These are phyloP conservation scores for Mactra quadrangularis DNA, from an alignment of 1,140 invertebrate species.

Conservation along the genomic window DNA sequence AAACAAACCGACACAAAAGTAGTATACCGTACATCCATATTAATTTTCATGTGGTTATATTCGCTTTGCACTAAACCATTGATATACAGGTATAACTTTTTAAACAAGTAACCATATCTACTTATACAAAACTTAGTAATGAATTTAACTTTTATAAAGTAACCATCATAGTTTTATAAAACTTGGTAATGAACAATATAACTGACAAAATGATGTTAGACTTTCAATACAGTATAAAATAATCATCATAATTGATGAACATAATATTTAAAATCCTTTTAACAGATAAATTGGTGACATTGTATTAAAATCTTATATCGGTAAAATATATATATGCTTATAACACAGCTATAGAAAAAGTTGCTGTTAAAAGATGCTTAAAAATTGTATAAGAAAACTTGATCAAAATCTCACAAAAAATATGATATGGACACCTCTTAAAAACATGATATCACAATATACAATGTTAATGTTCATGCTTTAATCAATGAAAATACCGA, in stretches of 20 bases:
- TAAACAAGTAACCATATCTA: too few species aligned
- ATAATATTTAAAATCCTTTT: not conserved
- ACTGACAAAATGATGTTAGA: constrained; percentile 19
- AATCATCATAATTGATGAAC: not conserved
- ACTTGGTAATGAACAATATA: too few species aligned
- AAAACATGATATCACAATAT: not conserved
- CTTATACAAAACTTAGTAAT: too few species aligned
- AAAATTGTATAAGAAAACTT: not conserved
- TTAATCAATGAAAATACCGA: not conserved
- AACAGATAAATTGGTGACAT: not conserved
- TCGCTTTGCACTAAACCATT: too few species aligned
- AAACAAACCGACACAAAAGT: too few species aligned
- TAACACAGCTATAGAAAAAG: not conserved
- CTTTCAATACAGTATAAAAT: not conserved
- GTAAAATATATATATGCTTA: constrained; percentile 28
- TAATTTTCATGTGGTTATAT: too few species aligned
- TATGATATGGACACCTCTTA: not conserved
- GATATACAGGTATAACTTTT: too few species aligned
- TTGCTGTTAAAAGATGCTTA: not conserved
- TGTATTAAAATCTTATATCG: too few species aligned
- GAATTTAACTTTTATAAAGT: too few species aligned
- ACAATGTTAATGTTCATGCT: not conserved
- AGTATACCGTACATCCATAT: too few species aligned
- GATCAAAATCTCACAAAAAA: not conserved
- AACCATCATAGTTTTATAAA: too few species aligned